These are phyloP conservation scores for Ophraella communa DNA, from an alignment of 2,888 invertebrate genomes.

Conservation along the genomic window DNA sequence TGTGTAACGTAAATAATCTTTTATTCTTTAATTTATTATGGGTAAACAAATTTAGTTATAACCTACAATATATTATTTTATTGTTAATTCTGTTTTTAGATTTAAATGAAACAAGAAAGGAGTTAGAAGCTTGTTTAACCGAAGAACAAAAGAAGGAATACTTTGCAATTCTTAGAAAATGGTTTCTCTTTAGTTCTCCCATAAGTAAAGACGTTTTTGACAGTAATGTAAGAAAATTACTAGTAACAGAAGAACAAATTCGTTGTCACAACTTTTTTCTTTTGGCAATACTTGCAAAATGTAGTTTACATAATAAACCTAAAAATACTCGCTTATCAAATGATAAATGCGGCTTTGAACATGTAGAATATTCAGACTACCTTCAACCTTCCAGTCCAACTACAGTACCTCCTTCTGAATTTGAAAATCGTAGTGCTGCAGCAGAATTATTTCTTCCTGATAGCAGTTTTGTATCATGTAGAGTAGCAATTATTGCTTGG, in stretches of 20 bases:
- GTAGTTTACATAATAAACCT: conserved; percentile 60
- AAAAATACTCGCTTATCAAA: conserved; percentile 25
- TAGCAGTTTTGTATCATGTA: conserved; percentile 79
- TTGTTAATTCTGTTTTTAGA: conserved; percentile 38
- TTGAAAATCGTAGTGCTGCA: conserved; percentile 66
- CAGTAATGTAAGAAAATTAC: conserved; percentile 74
- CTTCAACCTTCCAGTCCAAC: conserved; percentile 66
- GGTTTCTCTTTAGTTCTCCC: conserved; percentile 71
- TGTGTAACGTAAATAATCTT: no score
- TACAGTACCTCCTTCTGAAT: conserved; percentile 48
- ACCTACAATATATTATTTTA: background rate
- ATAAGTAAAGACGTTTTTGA: conserved; percentile 87
- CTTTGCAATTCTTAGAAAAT: conserved; percentile 74
- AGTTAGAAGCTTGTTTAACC: conserved; percentile 69
- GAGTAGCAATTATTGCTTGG: conserved; percentile 88
- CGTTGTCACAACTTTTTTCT: conserved; percentile 86
- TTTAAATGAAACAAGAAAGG: conserved; percentile 67
- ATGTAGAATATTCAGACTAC: conserved; percentile 66
- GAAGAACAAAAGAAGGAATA: conserved; percentile 73
- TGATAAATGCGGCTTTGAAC: conserved; percentile 64
- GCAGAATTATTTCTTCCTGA: conserved; percentile 86
- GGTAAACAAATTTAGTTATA: background rate
- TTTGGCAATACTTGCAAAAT: conserved; percentile 66
- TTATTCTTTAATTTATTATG: background rate
- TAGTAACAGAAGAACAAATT: conserved; percentile 73